Evolutionary conservation across 2,888 invertebrate genomes (phyloP).

Genomic region (Drosophila yooni): DNA sequence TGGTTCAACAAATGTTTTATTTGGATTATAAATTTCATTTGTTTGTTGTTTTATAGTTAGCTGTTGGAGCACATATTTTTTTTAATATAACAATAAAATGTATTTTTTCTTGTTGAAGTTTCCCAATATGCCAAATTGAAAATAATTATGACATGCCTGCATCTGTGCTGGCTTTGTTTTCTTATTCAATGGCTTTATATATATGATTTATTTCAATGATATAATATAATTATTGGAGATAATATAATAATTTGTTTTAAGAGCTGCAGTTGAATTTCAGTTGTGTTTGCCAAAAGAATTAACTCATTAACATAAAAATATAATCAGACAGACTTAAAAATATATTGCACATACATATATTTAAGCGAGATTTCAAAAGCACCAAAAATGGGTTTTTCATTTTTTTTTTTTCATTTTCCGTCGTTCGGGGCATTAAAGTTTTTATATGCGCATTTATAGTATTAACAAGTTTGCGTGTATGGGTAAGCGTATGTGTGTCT

Average conservation of each 20-base stretch:
- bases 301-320: not conserved
- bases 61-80: not conserved
- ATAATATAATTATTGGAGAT: not conserved
- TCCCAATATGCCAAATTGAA: conserved; percentile 4
- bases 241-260: conserved; percentile 49
- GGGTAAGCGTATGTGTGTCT: conserved; percentile 6
- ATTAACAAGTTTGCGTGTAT: conserved; percentile 5
- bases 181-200: too few species aligned
- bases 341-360: not conserved
- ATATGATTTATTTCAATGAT: not conserved
- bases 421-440: conserved; percentile 45
- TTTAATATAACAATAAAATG: not conserved
- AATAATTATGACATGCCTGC: conserved; percentile 24
- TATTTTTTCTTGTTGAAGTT: not conserved
- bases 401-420: conserved; percentile 40
- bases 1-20: not conserved
- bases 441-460: conserved; percentile 44
- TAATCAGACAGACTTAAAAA: not conserved
- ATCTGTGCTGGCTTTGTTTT: not conserved
- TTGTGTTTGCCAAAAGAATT: conserved; percentile 35
- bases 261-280: conserved; percentile 58
- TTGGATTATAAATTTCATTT: not conserved
- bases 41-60: not conserved
- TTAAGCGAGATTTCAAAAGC: conserved; percentile 3
- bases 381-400: conserved; percentile 42